These are phyloP conservation scores for Drosophila fulvimacula DNA, from an alignment of 2,888 invertebrate genomes.

Conservation along the genomic window DNA sequence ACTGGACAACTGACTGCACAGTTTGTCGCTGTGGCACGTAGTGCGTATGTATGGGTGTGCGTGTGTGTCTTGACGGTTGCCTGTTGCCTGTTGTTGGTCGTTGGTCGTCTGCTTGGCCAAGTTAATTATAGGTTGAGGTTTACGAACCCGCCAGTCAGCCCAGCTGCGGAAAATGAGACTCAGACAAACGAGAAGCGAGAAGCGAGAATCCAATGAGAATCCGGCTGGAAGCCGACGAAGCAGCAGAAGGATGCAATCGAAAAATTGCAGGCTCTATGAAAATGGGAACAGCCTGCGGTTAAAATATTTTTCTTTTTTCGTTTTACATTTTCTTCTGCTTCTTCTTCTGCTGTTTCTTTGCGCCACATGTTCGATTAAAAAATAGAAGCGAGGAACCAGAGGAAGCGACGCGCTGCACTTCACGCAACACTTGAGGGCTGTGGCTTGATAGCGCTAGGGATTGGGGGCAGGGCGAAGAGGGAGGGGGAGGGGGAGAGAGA, in stretches of 20 bases:
- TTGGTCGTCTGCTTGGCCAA: conserved; percentile 67
- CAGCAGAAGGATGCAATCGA: conserved; percentile 27
- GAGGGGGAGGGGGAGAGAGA: not conserved
- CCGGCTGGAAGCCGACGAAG: conserved; percentile 1
- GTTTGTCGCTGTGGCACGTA: conserved; percentile 19
- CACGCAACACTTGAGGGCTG: conserved; percentile 62
- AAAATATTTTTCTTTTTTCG: not conserved
- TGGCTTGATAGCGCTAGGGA: conserved; percentile 19
- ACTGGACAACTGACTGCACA: conserved; percentile 41
- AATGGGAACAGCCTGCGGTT: conserved; percentile 73
- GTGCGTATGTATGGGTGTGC: conserved; percentile 4
- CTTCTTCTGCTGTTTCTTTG: not conserved
- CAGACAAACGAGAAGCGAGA: conserved; percentile 2
- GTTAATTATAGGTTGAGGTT: conserved; percentile 82
- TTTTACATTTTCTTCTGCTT: not conserved
- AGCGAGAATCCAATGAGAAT: not conserved
- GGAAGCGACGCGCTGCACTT: conserved; percentile 13
- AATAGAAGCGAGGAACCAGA: conserved; percentile 12
- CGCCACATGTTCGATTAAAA: conserved; percentile 37
- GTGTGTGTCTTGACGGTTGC: conserved; percentile 22
- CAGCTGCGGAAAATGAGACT: conserved; percentile 48
- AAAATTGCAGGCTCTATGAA: conserved; percentile 63
- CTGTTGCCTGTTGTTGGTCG: conserved; percentile 38
- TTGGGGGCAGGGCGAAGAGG: no score
- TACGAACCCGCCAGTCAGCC: conserved; percentile 67